Base-by-base conservation (phyloP, 2,797 vertebrate species). In the Lepus oiostolus region DNA sequence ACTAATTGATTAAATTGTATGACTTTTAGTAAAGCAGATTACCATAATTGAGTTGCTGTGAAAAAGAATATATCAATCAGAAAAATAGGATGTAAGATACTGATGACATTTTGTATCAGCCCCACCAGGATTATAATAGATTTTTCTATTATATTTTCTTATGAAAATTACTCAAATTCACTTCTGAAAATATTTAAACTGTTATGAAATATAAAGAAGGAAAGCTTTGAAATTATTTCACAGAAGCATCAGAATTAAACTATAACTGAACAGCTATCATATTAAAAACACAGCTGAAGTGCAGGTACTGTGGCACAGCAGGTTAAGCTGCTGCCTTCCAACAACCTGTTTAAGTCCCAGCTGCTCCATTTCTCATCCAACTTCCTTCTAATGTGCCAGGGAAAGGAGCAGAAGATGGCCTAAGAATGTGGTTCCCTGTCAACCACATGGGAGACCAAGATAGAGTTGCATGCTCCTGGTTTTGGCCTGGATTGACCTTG, bases 81-180 rank as follows among this genome's bases (percentile, higher is more conserved):
- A 8, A 63, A 79, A 90, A 71, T 12, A 42, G 0, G 26, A 21
- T 77, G 14, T 42, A 38, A 32, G 26, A 62, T 84, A 52, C 2
- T 21, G 17, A 83, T 13, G 32, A 68, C 7, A 32, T 70, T 89
- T 83, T 90, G 76, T 30, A 62, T 11, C n/a, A 12, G 54, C 13
- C 38, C 19, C 52, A 28, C 32, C 19, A 84, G 72, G 21, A 71
- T 71, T 84, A 47, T 42, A n/a, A 50, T 38, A 50, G n/a, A 28
- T 47, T 58, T 13, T 58, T 58, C 54, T 90, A 42, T 50, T 71
- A 80, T 86, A 71, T 86, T 86, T 86, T 38, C 83, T 79, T 52
- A 86, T 52, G 30, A 86, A 24, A 17, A 35, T 71, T 71, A 50
- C 7, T 79, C 22, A 79, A 80, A 71, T 62, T 71, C n/a, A 85